Conservation (phyloP, 2,797 vertebrate species). For the Mormyrus hasselquistii region DNA sequence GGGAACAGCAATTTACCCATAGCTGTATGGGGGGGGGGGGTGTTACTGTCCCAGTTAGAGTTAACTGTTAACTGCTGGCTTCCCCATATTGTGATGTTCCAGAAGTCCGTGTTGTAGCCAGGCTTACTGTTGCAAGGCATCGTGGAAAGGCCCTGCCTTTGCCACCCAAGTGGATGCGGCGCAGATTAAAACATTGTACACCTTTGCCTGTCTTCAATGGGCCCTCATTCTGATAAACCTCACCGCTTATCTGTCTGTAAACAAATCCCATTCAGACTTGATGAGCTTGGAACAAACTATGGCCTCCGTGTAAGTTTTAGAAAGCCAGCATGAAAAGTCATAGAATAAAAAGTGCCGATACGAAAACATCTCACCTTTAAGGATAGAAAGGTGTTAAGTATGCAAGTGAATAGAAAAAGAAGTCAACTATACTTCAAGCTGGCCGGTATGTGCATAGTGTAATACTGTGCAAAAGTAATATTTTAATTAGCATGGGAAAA, state of each 20-base stretch:
- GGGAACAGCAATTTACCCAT: background rate
- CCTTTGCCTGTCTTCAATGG: slow-evolving; percentile 40
- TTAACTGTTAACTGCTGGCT: background rate
- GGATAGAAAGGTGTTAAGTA: slow-evolving; percentile 1
- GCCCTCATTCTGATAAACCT: slow-evolving; percentile 44
- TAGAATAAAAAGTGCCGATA: background rate
- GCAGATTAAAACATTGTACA: slow-evolving; percentile 38
- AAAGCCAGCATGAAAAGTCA: background rate
- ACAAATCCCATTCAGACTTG: slow-evolving; percentile 35
- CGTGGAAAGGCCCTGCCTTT: slow-evolving; percentile 6
- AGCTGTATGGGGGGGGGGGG: background rate
- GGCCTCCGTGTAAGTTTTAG: slow-evolving; percentile 20
- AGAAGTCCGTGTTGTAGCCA: background rate
- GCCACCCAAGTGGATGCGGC: slow-evolving; percentile 37
- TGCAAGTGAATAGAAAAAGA: background rate
- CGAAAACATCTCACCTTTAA: background rate
- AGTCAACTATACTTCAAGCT: background rate
- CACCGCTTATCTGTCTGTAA: slow-evolving; percentile 31
- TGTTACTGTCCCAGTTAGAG: background rate
- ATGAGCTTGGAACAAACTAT: slow-evolving; percentile 25
- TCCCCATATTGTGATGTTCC: background rate
- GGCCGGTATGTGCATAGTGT: background rate
- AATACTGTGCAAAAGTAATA: background rate
- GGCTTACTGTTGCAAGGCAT: background rate
- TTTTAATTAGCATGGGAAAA: background rate